Conservation (phyloP, 2,113 vertebrate species). For the Manacus vitellinus region DNA sequence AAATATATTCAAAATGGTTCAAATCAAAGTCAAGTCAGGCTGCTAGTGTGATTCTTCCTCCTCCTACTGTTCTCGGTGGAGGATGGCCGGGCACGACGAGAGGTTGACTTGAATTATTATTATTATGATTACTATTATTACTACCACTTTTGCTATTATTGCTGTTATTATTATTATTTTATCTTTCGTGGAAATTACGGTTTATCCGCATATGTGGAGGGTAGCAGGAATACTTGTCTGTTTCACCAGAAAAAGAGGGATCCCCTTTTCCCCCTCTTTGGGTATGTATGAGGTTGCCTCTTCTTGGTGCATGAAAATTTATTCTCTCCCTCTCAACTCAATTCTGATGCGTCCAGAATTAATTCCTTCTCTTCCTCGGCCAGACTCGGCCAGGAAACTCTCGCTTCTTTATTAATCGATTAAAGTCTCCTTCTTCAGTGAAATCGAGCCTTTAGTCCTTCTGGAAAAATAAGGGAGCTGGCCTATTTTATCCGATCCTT, state of each 20-base stretch:
- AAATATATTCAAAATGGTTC: conserved; percentile 83
- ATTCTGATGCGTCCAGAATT: neutral
- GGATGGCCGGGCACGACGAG: conserved; percentile 43
- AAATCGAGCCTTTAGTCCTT: conserved; percentile 8
- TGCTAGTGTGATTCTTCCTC: conserved; percentile 48
- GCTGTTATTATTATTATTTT: neutral
- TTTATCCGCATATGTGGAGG: conserved; percentile 35
- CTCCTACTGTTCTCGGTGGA: conserved; percentile 50
- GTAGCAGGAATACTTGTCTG: conserved; percentile 35
- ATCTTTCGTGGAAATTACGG: conserved; percentile 35
- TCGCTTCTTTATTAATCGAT: conserved; percentile 28
- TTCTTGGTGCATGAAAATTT: conserved; percentile 62
- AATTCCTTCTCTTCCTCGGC: neutral
- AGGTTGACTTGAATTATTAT: conserved; percentile 55
- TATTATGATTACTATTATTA: neutral
- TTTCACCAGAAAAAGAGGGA: conserved; percentile 59
- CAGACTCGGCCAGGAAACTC: conserved; percentile 40
- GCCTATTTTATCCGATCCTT: neutral
- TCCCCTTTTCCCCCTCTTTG: neutral
- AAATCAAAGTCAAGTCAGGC: conserved; percentile 75
- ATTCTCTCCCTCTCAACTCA: conserved; percentile 13
- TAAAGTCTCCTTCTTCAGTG: conserved; percentile 13
- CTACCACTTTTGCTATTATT: neutral
- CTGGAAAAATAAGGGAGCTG: conserved; percentile 18
- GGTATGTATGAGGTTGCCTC: conserved; percentile 49